Evolutionary conservation across 1,140 invertebrate genomes (phyloP), one percentile per base, ranked within the genome.

Genomic region (Ruditapes philippinarum): DNA sequence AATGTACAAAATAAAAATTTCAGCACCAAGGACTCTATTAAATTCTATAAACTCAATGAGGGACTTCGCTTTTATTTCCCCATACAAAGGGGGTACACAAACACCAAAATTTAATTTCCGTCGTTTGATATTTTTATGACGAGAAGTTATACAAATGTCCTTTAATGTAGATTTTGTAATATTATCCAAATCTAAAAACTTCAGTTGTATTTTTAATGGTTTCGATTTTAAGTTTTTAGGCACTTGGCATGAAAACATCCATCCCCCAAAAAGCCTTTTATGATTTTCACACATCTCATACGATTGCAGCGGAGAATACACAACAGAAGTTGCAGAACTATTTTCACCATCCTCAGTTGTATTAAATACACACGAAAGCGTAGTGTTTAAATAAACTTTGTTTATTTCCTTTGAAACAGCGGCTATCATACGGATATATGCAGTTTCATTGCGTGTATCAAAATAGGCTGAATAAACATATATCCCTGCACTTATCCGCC

Each of bases 61-160:
- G 28, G 86, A 76, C 17, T 74, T 89, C 17, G 88, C 49, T 28
- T 81, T 57, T n/a, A 91, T 83, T 22, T 89, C 17, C 4, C 92
- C 93, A 80, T 91, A 92, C 22, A 94, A 42, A 22, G 93, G 93
- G 5, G 94, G 92, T 36, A 93, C 88, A 74, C 94, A 94, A 9
- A 94, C 80, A 4, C 97, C 98, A 25, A 99, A 97, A 83, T 96
- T 96, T 33, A 68, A 62, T 65, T 54, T 14, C 33, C 81, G n/a
- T 14, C 40, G 88, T 4, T 12, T 51, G 12, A 49, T 40, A 22
- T 76, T 42, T 19, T 76, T 73, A 22, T 25, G 38, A 28, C 40
- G 28, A 28, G 70, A 76, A 28, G 54, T 82, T 17, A 76, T 22
- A 60, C 80, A 89, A 7, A 76, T 22, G 19, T 70, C 49, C 14